Conservation (phyloP, 2,888 invertebrate species). For the Oxyteleia sp. region DNA sequence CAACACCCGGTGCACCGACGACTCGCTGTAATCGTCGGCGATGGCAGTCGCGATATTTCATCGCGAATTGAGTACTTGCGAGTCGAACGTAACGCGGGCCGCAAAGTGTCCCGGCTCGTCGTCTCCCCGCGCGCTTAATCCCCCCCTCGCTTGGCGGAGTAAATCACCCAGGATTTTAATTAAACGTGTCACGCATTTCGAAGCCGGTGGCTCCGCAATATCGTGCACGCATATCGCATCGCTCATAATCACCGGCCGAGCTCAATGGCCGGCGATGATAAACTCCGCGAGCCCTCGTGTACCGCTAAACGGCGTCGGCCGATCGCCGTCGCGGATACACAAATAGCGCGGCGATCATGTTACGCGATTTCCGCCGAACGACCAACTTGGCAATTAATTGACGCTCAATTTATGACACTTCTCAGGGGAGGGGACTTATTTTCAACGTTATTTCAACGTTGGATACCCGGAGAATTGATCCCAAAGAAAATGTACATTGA, state of each 20-base stretch:
- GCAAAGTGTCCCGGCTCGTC: slow-evolving; percentile 77
- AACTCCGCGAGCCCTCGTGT: slow-evolving; percentile 47
- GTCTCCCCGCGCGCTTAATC: slow-evolving; percentile 36
- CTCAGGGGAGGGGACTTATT: not conserved
- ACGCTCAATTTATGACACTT: slow-evolving; percentile 17
- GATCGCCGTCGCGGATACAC: slow-evolving; percentile 58
- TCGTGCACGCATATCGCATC: slow-evolving; percentile 83
- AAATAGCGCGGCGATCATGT: slow-evolving; percentile 57
- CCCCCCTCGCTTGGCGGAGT: slow-evolving; percentile 76
- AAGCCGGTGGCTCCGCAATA: slow-evolving; percentile 79
- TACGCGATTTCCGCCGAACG: slow-evolving; percentile 45
- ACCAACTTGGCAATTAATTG: slow-evolving; percentile 59
- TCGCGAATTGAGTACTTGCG: slow-evolving; percentile 84
- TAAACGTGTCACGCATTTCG: slow-evolving; percentile 85
- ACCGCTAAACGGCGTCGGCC: slow-evolving; percentile 60
- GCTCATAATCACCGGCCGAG: slow-evolving; percentile 80
- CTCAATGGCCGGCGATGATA: slow-evolving; percentile 63
- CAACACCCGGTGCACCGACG: slow-evolving; percentile 80
- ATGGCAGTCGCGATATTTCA: slow-evolving; percentile 82
- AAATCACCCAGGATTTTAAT: slow-evolving; percentile 85
- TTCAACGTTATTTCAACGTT: not conserved
- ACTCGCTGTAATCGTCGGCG: slow-evolving; percentile 81
- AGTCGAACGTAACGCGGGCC: slow-evolving; percentile 81
- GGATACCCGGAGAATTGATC: too few relatives aligned
- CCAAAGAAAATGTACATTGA: too few relatives aligned